phyloP scores from a whole-genome alignment of 2,113 vertebrate genomes.

The Hiodon tergisus region DNA sequence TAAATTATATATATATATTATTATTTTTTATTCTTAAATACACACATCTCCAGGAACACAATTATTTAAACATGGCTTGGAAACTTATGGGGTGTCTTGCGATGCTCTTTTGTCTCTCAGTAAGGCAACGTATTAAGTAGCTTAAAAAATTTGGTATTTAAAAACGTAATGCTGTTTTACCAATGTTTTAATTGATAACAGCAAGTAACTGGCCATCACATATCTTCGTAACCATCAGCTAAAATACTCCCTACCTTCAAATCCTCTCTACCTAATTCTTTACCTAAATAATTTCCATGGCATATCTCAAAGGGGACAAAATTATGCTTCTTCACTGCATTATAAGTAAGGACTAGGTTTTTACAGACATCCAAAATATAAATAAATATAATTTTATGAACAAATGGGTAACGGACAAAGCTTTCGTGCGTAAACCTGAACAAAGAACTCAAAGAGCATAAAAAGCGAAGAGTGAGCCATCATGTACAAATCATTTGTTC shows the following conservation, averaged over 20 bases:
- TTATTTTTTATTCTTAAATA: slow-evolving; percentile 70
- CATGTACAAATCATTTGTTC: no score
- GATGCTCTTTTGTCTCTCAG: slow-evolving; percentile 37
- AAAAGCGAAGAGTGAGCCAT: no score
- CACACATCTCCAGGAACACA: slow-evolving; percentile 56
- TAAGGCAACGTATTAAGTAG: slow-evolving; percentile 62
- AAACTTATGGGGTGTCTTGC: slow-evolving; percentile 34
- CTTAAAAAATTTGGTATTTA: slow-evolving; percentile 37
- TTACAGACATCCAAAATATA: no score
- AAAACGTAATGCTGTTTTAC: slow-evolving; percentile 64
- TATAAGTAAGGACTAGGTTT: no score
- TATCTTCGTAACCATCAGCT: slow-evolving; percentile 43
- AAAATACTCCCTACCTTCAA: slow-evolving; percentile 26
- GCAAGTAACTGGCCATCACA: slow-evolving; percentile 59
- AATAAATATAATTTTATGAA: no score
- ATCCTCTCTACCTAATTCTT: slow-evolving; percentile 28
- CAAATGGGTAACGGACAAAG: no score
- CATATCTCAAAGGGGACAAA: no score
- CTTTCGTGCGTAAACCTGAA: no score
- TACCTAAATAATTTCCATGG: no score
- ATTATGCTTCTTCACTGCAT: no score
- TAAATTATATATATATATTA: slow-evolving; percentile 60
- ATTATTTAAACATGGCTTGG: slow-evolving; percentile 42
- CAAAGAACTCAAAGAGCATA: no score
- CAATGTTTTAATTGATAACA: slow-evolving; percentile 49